Evolutionary conservation across 2,113 vertebrate species (phyloP), one percentile per base, ranked within the genome.

Genomic region (Lepisosteus osseus): DNA sequence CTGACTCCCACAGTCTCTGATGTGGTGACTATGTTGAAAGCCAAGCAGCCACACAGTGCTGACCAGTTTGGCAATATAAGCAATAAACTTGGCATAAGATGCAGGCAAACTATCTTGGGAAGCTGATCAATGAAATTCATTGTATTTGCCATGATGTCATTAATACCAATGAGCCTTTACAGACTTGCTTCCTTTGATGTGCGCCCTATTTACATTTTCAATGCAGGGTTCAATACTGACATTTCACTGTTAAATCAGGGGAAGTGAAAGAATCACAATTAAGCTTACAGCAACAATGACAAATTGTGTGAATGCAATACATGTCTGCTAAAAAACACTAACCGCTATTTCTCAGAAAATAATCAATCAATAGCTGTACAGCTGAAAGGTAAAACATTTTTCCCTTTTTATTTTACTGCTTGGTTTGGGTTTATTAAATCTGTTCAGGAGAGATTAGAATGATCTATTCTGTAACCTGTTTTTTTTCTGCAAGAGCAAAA

Each of bases 161-260:
- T 82, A 74, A 79, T 76, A 67, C 71, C 59, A 67, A 66, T 74
- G 71, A 77, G 71, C 66, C 71, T 67, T 65, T 71, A 44, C 69
- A 76, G 75, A 41, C 73, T 67, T 63, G 42, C 73, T 65, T 11
- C 68, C 66, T 77, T 69, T 78, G 72, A 74, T 70, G 70, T 72
- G 45, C 2, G 12, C 64, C 42, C 45, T 75, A 68, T 77, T 75
- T 71, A 47, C 47, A 55, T 68, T 41, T 62, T 15, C 68, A 64
- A 77, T 77, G 73, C 67, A 12, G 29, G 62, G 14, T 61, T 51
- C 4, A 51, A 11, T 55, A 8, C 67, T 67, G 7, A 17, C 4
- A 11, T 56, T 69, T 55, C 62, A 13, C 14, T 15, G 17, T 56
- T 11, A 43, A 65, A 6, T 4, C 45, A 11, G 2, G 8, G 40